Base-by-base conservation (phyloP, 2,888 invertebrate genomes). In the Limnephilus auricula region DNA sequence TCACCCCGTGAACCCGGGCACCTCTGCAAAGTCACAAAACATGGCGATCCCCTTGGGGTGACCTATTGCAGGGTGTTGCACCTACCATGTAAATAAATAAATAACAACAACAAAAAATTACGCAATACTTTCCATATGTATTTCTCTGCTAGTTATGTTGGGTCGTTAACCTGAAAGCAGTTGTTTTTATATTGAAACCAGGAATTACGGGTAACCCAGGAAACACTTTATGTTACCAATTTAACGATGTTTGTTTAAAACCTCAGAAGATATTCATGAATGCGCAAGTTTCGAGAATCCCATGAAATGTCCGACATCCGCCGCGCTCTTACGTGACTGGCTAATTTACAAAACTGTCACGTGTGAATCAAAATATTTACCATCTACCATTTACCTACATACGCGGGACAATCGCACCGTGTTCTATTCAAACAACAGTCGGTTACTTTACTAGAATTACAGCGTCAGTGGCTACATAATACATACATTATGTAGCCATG, bases 301-400 rank as follows among this genome's bases (percentile, higher is more conserved):
- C 65, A 65, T 65, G 65, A 65, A 65, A 65, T 65, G 65, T n/a
- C n/a, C 32, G 9, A 40, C 45, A 40, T 85, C 85, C 85, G 85
- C 65, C 78, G 78, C 85, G 65, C 34, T 87, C 32, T 86, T 50
- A 79, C 79, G 84, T 79, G 82, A 79, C n/a, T 91, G 40, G 88
- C 30, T 89, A 65, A 89, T 87, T 87, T 32, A 34, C 30, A 91
- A 91, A 91, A 88, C 50, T 50, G 91, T 91, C 91, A 91, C 91
- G 91, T 45, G 45, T 50, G 88, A 80, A 87, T 45, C 82, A 89
- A 91, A 91, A 88, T 91, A 88, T 91, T 91, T 91, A 65, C 65
- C 45, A 45, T 13, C 15, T 45, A 50, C 50, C 65, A 25, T 25
- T 65, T 65, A 91, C 91, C 87, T 65, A 82, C 82, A 82, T 88